A percentile compares a stretch with the other conserved stretches of the same genome.
These are phyloP conservation scores for Pollimyrus isidori DNA, from an alignment of 2,113 vertebrate species.

Conservation along the genomic window DNA sequence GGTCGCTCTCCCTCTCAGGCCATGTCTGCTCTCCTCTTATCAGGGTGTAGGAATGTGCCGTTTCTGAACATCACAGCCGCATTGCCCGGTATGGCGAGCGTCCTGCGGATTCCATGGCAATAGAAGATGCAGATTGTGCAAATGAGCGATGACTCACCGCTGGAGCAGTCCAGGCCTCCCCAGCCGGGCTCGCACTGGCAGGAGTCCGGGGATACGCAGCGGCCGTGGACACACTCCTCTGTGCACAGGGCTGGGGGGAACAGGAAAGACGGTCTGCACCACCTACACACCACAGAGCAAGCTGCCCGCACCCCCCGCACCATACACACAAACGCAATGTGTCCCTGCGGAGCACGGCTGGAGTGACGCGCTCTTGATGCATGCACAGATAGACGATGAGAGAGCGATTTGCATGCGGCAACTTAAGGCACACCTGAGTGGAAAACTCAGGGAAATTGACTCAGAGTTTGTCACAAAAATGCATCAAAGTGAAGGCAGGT, in stretches of 20 bases:
- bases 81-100: background rate
- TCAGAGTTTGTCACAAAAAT: background rate
- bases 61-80: background rate
- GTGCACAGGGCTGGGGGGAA: constrained; percentile 79
- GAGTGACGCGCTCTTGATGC: background rate
- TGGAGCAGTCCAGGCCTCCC: constrained; percentile 97
- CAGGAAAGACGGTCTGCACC: constrained; percentile 23
- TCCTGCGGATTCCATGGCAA: background rate
- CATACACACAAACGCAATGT: background rate
- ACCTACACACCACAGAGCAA: background rate
- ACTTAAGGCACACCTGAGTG: background rate
- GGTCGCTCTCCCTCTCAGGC: background rate
- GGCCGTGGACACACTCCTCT: constrained; percentile 89
- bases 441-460: background rate
- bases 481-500: background rate
- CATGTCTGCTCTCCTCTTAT: background rate
- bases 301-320: background rate
- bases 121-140: background rate
- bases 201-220: constrained; percentile 91
- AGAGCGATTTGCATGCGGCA: background rate
- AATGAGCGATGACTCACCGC: constrained; percentile 72
- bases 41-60: background rate
- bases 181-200: constrained; percentile 97
- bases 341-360: background rate
- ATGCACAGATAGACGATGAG: background rate